These are phyloP conservation scores for Rutilus rutilus DNA, from an alignment of 2,113 vertebrate species.

Conservation along the genomic window DNA sequence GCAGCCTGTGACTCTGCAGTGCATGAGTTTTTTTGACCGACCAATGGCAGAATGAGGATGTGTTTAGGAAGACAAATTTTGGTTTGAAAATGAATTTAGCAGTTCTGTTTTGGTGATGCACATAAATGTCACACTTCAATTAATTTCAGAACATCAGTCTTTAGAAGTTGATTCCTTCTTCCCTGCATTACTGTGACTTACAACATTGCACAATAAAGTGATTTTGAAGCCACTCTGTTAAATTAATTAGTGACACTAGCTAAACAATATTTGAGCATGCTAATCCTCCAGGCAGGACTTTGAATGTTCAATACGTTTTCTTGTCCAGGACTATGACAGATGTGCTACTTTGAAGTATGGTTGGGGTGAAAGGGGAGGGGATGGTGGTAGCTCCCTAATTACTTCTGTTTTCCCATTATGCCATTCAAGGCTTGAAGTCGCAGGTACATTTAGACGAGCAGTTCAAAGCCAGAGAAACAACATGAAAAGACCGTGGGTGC, in stretches of 20 bases:
- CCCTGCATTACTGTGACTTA: slow-evolving; percentile 33
- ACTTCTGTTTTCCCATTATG: slow-evolving; percentile 70
- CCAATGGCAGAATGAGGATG: too few species aligned
- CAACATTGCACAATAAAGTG: slow-evolving; percentile 28
- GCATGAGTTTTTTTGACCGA: too few species aligned
- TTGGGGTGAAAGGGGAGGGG: slow-evolving; percentile 56
- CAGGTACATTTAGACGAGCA: slow-evolving; percentile 64
- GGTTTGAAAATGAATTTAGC: neutral
- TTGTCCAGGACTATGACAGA: slow-evolving; percentile 48
- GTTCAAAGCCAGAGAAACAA: slow-evolving; percentile 65
- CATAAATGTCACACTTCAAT: neutral
- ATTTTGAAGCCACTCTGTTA: slow-evolving; percentile 59
- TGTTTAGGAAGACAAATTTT: too few species aligned
- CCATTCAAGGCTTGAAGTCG: slow-evolving; percentile 63
- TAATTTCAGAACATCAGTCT: neutral
- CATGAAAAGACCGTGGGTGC: slow-evolving; percentile 67
- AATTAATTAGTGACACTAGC: slow-evolving; percentile 75
- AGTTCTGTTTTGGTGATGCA: neutral
- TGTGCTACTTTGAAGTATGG: slow-evolving; percentile 72
- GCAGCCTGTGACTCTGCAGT: too few species aligned
- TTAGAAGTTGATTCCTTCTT: slow-evolving; percentile 17
- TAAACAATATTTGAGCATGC: slow-evolving; percentile 66
- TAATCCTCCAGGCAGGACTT: slow-evolving; percentile 71
- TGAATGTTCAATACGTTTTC: slow-evolving; percentile 46
- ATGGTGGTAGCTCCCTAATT: slow-evolving; percentile 66